Base-by-base conservation (phyloP, 2,888 invertebrate species). In the Meiosimyza platycephala region DNA sequence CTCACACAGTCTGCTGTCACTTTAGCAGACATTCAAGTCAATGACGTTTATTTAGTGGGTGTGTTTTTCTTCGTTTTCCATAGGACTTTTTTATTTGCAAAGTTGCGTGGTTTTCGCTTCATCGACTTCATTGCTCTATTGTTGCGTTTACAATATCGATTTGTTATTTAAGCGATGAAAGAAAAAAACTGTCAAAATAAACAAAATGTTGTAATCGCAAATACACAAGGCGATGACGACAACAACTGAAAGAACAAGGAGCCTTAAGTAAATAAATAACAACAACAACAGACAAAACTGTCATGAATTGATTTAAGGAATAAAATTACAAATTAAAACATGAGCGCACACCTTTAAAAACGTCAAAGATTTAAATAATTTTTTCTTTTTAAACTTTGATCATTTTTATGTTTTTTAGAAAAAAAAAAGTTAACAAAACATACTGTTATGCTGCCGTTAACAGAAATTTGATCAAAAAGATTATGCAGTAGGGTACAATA, bases 261-360 rank as follows among this genome's bases (percentile, higher is more conserved):
- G 40, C 9, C 40, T 40, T 40, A 9, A 7, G 40, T 40, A 40
- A 40, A 40, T 9, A 40, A 40, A 6, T 7, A 40, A 40, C 7
- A 40, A 7, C 40, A 40, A 40, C 40, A 40, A 40, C 40, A 40
- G 40, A 59, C 50, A 50, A 28, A 48, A 65, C 22, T 64, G 65
- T 57, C 59, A 59, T 65, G 50, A 64, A 71, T 59, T 71, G 51
- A 71, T 65, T 65, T 65, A 51, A 71, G 55, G 65, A 63, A 71
- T 65, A 65, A 59, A 65, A 59, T 71, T 65, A 59, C 65, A 65
- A 65, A 65, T 57, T 50, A 52, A 57, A 65, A 33, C 50, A 51
- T 50, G 59, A 40, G 9, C 40, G 9, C 40, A 40, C 40, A 40
- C 40, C 40, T 40, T 40, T 40, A 40, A 40, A 40, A 40, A 40